Base-by-base conservation (phyloP, 64 coral and sea anemone species). In the Hydrozoanthus tunicans region DNA sequence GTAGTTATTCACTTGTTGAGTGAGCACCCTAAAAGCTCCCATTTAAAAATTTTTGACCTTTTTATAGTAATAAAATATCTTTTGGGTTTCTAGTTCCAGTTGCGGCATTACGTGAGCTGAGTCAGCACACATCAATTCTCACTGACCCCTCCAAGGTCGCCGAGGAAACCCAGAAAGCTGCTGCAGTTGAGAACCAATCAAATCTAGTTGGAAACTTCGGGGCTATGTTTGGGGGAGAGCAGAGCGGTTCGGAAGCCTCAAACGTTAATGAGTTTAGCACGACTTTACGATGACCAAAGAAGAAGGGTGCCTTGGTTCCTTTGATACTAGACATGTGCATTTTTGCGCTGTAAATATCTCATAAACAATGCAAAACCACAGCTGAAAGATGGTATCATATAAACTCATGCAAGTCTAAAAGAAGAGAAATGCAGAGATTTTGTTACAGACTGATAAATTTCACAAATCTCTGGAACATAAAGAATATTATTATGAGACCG, bases 91-190 rank as follows among this genome's bases (percentile, higher is more conserved):
- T 64, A 99, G 97, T 92, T 27, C 94, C 93, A 5, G 83, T 99
- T 15, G 90, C 97, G 54, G 92, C 97, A n/a, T 86, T 99, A 80
- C 91, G 94, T 13, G 97, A 99, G 83, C 81, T 99, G 17, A 99
- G 94, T 80, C 91, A 94, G 82, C 83, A 94, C 11, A 95, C 97
- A 6, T 96, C 91, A 43, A 99, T 99, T 5, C 90, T 99, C 6
- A 92, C 97, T 3, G 92, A 99, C 54, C 97, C 97, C 53, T 96
- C 94, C 5, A 93, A 94, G 73, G 79, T 99, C 9, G 94, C 97
- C 12, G 90, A 94, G 7, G 91, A 99, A 65, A 79, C 94, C 0
- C 90, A 90, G 12, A 81, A 89, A 56, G 93, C 94, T 3, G 79
- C 82, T 26, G 64, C 57, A 4, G n/a, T 69, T 43, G 81, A 81